Evolutionary conservation across 1,140 invertebrate genomes (phyloP).

Genomic region (Sitophilus oryzae): DNA sequence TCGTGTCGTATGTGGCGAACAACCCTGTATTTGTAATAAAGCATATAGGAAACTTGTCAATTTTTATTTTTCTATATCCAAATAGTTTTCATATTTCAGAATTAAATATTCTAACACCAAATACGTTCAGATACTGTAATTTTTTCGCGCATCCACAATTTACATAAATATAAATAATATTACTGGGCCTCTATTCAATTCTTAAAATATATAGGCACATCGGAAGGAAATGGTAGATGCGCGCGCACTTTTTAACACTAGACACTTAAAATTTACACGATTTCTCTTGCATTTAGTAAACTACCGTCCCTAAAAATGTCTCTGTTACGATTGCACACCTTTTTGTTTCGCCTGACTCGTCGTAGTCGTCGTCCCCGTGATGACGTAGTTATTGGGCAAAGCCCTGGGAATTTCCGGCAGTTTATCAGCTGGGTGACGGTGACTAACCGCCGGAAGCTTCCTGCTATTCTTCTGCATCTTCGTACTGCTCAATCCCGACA

Average conservation of each 20-base stretch:
- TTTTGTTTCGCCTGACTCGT: slow-evolving; percentile 36
- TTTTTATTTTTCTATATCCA: no score
- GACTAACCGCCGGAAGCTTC: slow-evolving; percentile 50
- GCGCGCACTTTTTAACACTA: not conserved
- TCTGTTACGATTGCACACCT: slow-evolving; percentile 40
- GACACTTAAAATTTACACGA: not conserved
- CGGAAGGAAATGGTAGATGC: not conserved
- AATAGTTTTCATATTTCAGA: no score
- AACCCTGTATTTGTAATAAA: no score
- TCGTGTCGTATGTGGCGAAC: no score
- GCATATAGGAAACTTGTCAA: no score
- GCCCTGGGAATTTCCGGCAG: slow-evolving; percentile 45
- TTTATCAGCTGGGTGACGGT: slow-evolving; percentile 57
- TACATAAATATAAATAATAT: slow-evolving; percentile 1
- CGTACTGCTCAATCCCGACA: slow-evolving; percentile 55
- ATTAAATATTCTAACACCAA: no score
- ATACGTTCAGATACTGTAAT: no score
- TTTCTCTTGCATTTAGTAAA: no score
- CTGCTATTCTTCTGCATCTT: slow-evolving; percentile 53
- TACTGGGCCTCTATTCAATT: not conserved
- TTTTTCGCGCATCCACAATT: no score
- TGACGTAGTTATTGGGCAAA: slow-evolving; percentile 43
- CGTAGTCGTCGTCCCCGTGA: slow-evolving; percentile 32
- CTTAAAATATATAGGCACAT: not conserved
- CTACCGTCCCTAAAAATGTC: no score